A percentile compares a stretch with the other conserved stretches of the same genome.
Evolutionary conservation across 2,113 vertebrate species (phyloP).

Genomic region (Sinocyclocheilus anshuiensis): DNA sequence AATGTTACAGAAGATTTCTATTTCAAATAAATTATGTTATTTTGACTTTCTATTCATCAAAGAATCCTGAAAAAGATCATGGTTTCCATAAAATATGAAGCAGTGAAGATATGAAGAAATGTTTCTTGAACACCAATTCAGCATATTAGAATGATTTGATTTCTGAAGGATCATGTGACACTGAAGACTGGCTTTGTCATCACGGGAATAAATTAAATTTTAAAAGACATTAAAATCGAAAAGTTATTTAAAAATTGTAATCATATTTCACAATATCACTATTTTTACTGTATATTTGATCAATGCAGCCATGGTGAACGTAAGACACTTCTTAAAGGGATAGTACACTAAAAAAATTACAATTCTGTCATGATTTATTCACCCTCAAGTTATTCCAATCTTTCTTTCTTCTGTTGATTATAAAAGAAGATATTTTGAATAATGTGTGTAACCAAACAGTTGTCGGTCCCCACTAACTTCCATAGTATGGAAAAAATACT

Average conservation of each 20-base stretch:
- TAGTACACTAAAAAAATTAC: neutral
- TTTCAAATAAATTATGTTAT: neutral
- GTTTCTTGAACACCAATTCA: neutral
- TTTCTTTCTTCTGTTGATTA: too few relatives aligned
- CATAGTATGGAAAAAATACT: too few relatives aligned
- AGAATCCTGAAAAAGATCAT: neutral
- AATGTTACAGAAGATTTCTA: neutral
- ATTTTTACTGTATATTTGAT: neutral
- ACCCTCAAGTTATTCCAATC: too few relatives aligned
- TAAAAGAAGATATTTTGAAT: too few relatives aligned
- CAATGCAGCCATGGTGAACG: neutral
- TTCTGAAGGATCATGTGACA: neutral
- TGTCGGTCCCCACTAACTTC: too few relatives aligned
- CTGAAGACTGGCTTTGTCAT: neutral
- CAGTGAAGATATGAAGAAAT: neutral
- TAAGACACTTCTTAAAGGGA: neutral
- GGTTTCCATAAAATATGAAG: too few relatives aligned
- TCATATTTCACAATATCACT: neutral
- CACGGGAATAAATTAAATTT: neutral
- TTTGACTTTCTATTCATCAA: neutral
- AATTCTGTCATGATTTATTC: too few relatives aligned
- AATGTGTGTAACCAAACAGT: too few relatives aligned
- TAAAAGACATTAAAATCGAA: neutral
- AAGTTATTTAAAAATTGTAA: neutral
- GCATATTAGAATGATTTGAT: neutral